Percentiles rank a stretch among this genome's conserved stretches.
Conservation (phyloP, 2,888 invertebrate species). For the Chromoteleia sp. region DNA sequence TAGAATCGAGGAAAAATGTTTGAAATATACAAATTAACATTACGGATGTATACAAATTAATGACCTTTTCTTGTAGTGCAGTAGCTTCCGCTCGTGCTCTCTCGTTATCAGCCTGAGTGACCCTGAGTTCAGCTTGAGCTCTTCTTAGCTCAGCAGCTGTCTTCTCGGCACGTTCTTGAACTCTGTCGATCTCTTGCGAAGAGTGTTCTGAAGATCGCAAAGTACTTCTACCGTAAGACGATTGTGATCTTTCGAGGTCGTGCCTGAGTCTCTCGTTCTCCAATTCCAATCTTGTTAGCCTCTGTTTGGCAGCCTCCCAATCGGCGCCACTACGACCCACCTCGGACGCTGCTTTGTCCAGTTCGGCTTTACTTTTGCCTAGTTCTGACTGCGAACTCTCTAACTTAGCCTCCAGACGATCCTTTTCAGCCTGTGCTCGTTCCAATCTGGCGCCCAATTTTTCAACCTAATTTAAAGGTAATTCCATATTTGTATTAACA, state of each 20-base stretch:
- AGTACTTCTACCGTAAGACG: slow-evolving; percentile 93
- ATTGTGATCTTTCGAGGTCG: slow-evolving; percentile 93
- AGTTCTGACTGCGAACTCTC: slow-evolving; percentile 97
- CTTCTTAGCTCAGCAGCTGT: slow-evolving; percentile 93
- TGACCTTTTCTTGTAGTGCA: slow-evolving; percentile 92
- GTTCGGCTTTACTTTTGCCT: slow-evolving; percentile 96
- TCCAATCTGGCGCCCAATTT: slow-evolving; percentile 94
- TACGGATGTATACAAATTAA: not conserved
- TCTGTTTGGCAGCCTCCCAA: slow-evolving; percentile 94
- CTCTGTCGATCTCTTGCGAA: slow-evolving; percentile 62
- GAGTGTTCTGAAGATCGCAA: slow-evolving; percentile 91
- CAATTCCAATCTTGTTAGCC: slow-evolving; percentile 93
- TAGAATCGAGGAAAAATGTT: not conserved
- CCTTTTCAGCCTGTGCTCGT: slow-evolving; percentile 95
- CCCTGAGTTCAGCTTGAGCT: slow-evolving; percentile 95
- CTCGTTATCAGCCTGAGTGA: slow-evolving; percentile 96
- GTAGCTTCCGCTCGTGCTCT: slow-evolving; percentile 93
- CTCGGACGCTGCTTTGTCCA: slow-evolving; percentile 96
- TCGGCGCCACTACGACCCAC: slow-evolving; percentile 95
- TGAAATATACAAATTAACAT: not conserved
- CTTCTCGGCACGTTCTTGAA: slow-evolving; percentile 88
- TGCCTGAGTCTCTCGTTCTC: slow-evolving; percentile 95
- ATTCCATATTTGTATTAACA: not conserved
- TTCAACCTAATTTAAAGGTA: slow-evolving; percentile 87
- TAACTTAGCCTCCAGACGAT: slow-evolving; percentile 94